These are phyloP conservation scores for Planiliza haematocheilus DNA, from an alignment of 2,113 vertebrate genomes.

Conservation along the genomic window DNA sequence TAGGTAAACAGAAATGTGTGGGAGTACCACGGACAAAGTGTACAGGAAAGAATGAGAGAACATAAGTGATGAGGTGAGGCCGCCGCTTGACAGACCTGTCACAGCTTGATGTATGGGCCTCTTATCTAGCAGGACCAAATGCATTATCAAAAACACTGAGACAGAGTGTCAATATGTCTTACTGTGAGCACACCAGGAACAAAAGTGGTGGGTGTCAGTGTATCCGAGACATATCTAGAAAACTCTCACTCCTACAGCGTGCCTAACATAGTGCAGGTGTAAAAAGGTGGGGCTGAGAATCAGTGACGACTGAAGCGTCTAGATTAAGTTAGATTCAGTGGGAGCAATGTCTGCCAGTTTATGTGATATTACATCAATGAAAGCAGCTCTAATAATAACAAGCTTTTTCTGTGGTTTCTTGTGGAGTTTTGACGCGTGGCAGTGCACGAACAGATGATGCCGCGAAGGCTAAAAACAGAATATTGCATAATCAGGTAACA, in stretches of 20 bases:
- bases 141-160: constrained; percentile 69
- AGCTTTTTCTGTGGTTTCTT: constrained; percentile 27
- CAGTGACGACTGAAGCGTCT: constrained; percentile 45
- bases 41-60: constrained; percentile 30
- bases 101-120: constrained; percentile 62
- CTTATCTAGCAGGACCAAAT: constrained; percentile 57
- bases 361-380: constrained; percentile 43
- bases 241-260: constrained; percentile 43
- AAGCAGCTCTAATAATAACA: constrained; percentile 43
- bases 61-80: constrained; percentile 61
- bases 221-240: constrained; percentile 50
- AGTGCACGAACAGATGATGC: constrained; percentile 29
- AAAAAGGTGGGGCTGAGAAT: constrained; percentile 30
- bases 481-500: constrained; percentile 72
- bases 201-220: constrained; percentile 50
- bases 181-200: constrained; percentile 57
- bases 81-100: constrained; percentile 59
- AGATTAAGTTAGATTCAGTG: constrained; percentile 52
- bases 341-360: constrained; percentile 30
- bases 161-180: constrained; percentile 66
- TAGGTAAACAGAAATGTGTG: constrained; percentile 37
- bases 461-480: constrained; percentile 66
- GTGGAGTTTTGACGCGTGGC: constrained; percentile 7
- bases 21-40: constrained; percentile 28
- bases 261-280: constrained; percentile 41